phyloP scores from a whole-genome alignment of 2,888 invertebrate genomes.

The Cyaniris semiargus region DNA sequence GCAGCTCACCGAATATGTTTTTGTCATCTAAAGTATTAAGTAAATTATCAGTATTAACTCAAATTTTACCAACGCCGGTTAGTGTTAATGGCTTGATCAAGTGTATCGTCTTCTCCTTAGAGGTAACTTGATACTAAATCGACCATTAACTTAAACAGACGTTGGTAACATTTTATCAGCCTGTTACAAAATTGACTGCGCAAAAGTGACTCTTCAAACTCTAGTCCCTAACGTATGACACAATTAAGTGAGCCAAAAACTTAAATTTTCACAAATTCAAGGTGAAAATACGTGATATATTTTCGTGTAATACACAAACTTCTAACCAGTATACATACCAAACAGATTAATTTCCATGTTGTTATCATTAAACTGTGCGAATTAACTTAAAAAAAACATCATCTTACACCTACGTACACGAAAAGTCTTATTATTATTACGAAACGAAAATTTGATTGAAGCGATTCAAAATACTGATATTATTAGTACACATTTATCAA shows the following conservation, averaged over 20 bases:
- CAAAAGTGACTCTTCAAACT: background rate
- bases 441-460: constrained; percentile 13
- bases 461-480: constrained; percentile 18
- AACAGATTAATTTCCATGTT: constrained; percentile 35
- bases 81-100: too few relatives aligned
- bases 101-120: too few relatives aligned
- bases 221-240: background rate
- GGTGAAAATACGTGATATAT: background rate
- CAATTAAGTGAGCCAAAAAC: background rate
- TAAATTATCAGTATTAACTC: background rate
- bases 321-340: constrained; percentile 4
- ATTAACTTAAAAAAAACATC: background rate
- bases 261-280: background rate
- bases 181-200: background rate
- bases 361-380: constrained; percentile 16
- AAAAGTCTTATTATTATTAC: background rate
- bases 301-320: background rate
- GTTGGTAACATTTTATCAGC: background rate
- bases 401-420: background rate
- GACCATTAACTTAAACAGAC: too few relatives aligned
- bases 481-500: constrained; percentile 19
- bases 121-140: too few relatives aligned
- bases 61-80: too few relatives aligned
- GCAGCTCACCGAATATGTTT: constrained; percentile 88
- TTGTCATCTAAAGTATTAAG: constrained; percentile 83